Evolutionary conservation across 1,140 invertebrate genomes (phyloP).

Genomic region (Drosophila leontia): DNA sequence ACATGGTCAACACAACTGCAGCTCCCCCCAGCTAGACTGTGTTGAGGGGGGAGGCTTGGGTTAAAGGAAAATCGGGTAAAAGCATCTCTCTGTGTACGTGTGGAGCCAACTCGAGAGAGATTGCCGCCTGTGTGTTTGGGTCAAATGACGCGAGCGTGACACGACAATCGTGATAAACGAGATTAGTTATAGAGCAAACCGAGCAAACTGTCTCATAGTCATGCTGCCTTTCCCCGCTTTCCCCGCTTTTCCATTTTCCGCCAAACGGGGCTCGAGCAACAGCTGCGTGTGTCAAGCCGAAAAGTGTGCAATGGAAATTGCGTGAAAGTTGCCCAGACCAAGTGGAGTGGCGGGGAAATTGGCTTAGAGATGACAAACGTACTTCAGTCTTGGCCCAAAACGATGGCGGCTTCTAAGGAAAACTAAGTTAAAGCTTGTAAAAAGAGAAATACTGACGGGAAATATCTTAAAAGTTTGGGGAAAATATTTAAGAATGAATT

Average conservation of each 20-base stretch:
- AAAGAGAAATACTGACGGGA: not conserved
- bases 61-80: constrained; percentile 22
- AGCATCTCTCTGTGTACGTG: constrained; percentile 27
- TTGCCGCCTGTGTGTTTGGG: constrained; percentile 46
- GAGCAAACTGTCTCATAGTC: constrained; percentile 44
- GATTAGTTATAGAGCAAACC: constrained; percentile 61
- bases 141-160: constrained; percentile 77
- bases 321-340: constrained; percentile 47
- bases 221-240: not conserved
- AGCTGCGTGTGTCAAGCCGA: constrained; percentile 63
- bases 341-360: constrained; percentile 14
- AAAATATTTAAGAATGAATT: not conserved
- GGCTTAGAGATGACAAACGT: constrained; percentile 28
- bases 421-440: not conserved
- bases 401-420: not conserved
- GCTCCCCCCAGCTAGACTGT: not conserved
- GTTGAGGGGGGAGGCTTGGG: too few species aligned
- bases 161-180: constrained; percentile 72
- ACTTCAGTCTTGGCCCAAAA: not conserved
- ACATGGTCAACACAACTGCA: constrained; percentile 60
- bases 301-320: constrained; percentile 69
- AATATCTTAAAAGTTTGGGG: not conserved
- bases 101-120: constrained; percentile 20
- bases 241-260: constrained; percentile 1
- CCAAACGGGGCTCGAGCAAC: constrained; percentile 40